phyloP scores from a whole-genome alignment of 1,140 invertebrate species.

The Dinoponera quadriceps region DNA sequence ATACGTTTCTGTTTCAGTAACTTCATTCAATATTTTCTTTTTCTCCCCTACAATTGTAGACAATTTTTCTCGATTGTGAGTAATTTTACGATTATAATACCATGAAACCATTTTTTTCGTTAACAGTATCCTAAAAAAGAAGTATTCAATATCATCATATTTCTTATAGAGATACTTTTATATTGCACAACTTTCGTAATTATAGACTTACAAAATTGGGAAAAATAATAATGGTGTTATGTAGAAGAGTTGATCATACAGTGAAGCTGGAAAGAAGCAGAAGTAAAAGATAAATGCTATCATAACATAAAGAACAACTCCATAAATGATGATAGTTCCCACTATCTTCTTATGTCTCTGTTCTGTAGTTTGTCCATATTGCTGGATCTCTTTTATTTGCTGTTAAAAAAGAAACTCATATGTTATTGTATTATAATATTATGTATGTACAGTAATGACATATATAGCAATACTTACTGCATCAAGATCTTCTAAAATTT shows the following conservation, averaged over 20 bases:
- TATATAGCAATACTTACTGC: conserved; percentile 81
- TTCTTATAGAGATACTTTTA: conserved; percentile 13
- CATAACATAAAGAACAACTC: conserved; percentile 92
- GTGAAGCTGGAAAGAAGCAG: conserved; percentile 90
- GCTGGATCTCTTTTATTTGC: conserved; percentile 93
- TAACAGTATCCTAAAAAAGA: conserved; percentile 90
- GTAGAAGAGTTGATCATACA: conserved; percentile 90
- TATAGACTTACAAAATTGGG: conserved; percentile 91
- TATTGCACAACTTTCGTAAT: conserved; percentile 6
- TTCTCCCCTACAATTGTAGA: conserved; percentile 92
- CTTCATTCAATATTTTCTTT: conserved; percentile 96
- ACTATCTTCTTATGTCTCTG: conserved; percentile 92
- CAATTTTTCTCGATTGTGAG: conserved; percentile 92
- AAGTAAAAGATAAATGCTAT: conserved; percentile 92
- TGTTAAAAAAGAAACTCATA: conserved; percentile 80
- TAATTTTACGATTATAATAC: conserved; percentile 95
- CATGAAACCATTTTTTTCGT: conserved; percentile 92
- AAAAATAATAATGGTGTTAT: conserved; percentile 91
- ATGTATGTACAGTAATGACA: conserved; percentile 43
- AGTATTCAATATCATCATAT: conserved; percentile 39
- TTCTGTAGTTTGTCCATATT: conserved; percentile 92
- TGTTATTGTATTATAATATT: conserved; percentile 55
- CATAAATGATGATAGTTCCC: conserved; percentile 92
- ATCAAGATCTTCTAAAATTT: conserved; percentile 92
- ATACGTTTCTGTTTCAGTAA: conserved; percentile 99